Conservation (phyloP, 2,888 invertebrate genomes). For the Amphipoea oculea region DNA sequence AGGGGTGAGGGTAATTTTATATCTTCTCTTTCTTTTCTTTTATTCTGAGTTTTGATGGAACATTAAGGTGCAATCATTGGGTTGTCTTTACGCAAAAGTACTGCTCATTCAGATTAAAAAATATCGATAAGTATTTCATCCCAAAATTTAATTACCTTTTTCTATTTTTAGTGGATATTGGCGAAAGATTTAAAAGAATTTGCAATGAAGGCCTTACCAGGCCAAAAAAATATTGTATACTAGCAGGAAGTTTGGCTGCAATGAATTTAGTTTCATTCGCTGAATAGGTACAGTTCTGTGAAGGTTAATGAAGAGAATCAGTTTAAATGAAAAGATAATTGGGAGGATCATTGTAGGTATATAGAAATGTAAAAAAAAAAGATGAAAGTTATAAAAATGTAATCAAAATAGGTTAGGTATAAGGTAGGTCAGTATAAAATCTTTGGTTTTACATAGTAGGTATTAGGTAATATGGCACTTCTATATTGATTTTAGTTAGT, state of each 20-base stretch:
- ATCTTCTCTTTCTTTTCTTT: no score
- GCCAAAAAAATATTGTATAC: neutral
- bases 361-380: neutral
- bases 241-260: neutral
- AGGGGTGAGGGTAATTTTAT: no score
- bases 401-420: slow-evolving; percentile 15
- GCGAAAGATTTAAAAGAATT: neutral
- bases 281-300: neutral
- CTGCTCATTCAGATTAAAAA: neutral
- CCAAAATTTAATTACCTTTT: neutral
- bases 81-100: neutral
- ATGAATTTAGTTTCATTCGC: neutral
- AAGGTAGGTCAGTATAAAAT: slow-evolving; percentile 21
- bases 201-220: neutral
- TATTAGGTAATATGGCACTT: slow-evolving; percentile 39
- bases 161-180: neutral
- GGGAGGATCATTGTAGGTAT: neutral
- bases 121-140: neutral
- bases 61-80: neutral
- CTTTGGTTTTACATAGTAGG: slow-evolving; percentile 43
- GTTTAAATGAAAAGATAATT: neutral
- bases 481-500: neutral
- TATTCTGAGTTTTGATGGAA: neutral
- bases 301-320: neutral
- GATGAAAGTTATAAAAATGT: slow-evolving; percentile 16